These are phyloP conservation scores for Drosophila vallismaia DNA, from an alignment of 2,888 invertebrate species.

Conservation along the genomic window DNA sequence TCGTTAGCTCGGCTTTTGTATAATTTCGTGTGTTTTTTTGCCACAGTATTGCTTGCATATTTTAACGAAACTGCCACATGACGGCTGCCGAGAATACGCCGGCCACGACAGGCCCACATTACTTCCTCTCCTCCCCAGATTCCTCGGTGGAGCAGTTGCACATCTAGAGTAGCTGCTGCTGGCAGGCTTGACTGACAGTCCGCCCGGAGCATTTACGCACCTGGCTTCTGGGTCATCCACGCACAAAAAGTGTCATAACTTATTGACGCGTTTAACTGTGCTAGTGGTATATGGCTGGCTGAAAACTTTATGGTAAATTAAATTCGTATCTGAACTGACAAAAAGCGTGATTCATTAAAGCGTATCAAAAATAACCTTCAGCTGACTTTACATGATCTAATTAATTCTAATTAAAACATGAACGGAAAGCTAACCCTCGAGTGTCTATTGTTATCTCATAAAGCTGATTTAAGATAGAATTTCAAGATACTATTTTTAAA, in stretches of 20 bases:
- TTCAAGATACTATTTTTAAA: not conserved
- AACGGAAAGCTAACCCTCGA: no score
- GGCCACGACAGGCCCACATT: conserved; percentile 61
- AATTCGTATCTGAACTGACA: not conserved
- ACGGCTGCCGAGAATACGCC: conserved; percentile 59
- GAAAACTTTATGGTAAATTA: conserved; percentile 16
- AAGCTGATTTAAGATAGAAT: no score
- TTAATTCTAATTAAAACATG: no score
- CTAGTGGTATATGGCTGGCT: conserved; percentile 9
- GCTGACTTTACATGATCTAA: no score
- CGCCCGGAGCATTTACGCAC: conserved; percentile 41
- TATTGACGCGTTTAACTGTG: conserved; percentile 39
- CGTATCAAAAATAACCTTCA: not conserved
- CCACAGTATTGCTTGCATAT: conserved; percentile 77
- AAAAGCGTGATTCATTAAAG: not conserved
- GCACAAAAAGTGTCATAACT: conserved; percentile 25
- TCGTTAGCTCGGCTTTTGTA: conserved; percentile 47
- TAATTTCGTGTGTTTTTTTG: conserved; percentile 75
- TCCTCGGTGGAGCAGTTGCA: conserved; percentile 44
- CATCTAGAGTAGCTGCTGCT: conserved; percentile 54
- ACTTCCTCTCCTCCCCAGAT: conserved; percentile 38
- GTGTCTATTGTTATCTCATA: no score
- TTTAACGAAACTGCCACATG: conserved; percentile 76
- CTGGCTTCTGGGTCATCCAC: conserved; percentile 27
- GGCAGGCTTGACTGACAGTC: conserved; percentile 58